phyloP scores from a whole-genome alignment of 23 tunicate species.

The Halocynthia aurantium region DNA sequence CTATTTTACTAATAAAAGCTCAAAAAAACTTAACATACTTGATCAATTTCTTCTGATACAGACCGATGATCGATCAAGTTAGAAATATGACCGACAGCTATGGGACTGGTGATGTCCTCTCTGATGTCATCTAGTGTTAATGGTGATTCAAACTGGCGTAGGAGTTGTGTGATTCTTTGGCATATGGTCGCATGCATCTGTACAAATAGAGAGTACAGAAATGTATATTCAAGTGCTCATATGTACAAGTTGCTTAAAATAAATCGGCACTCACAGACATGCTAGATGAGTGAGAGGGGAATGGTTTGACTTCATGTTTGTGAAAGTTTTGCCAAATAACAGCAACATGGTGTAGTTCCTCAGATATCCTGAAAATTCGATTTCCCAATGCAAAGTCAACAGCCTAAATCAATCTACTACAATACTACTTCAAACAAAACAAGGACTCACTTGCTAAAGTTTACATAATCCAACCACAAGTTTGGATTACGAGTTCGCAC shows the following conservation, averaged over 20 bases:
- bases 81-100: slow-evolving; percentile 17
- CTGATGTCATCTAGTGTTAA: slow-evolving; percentile 14
- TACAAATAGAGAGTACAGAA: no score
- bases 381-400: not conserved
- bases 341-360: slow-evolving; percentile 1
- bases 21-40: slow-evolving; percentile 7
- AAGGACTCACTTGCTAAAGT: not conserved
- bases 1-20: no score
- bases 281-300: slow-evolving; percentile 5
- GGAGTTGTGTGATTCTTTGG: slow-evolving; percentile 36
- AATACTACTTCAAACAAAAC: not conserved
- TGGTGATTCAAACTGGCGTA: slow-evolving; percentile 77
- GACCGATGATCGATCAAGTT: slow-evolving; percentile 25
- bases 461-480: slow-evolving; percentile 3
- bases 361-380: not conserved
- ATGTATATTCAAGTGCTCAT: no score
- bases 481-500: slow-evolving; percentile 37
- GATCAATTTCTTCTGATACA: slow-evolving; percentile 33
- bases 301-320: slow-evolving; percentile 1
- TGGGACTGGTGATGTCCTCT: slow-evolving; percentile 28
- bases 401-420: not conserved
- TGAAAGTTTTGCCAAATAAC: slow-evolving; percentile 14
- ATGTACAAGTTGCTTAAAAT: no score
- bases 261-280: not conserved
- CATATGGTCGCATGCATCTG: slow-evolving; percentile 5